These are phyloP conservation scores for Myotis myotis DNA, from an alignment of 2,797 vertebrate species.

Conservation along the genomic window DNA sequence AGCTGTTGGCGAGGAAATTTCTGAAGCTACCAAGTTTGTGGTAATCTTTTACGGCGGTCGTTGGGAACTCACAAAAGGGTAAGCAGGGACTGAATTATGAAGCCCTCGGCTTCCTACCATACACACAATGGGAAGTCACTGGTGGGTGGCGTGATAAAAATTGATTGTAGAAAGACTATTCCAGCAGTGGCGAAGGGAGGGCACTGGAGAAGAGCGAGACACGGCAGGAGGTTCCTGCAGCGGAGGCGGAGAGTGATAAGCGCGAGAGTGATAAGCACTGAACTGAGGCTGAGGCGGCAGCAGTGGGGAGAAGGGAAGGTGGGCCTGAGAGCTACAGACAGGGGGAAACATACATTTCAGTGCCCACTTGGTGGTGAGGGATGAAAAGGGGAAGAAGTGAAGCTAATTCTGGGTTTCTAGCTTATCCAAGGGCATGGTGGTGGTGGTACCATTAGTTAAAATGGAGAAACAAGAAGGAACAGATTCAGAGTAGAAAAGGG, in stretches of 20 bases:
- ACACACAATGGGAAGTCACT: not conserved
- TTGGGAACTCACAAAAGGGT: not conserved
- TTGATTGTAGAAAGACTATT: not conserved
- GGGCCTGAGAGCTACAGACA: not conserved
- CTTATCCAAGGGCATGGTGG: not conserved
- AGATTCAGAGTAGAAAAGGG: not conserved
- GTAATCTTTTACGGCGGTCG: not conserved
- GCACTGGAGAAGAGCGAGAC: fast-evolving
- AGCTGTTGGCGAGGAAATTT: not conserved
- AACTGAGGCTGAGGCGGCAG: not conserved
- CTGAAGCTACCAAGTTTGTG: not conserved
- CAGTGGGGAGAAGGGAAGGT: not conserved
- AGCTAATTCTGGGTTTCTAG: not conserved
- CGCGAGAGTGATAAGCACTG: no score
- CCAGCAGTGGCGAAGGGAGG: not conserved
- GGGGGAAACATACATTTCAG: not conserved
- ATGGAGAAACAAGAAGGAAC: not conserved
- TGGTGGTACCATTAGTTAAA: not conserved
- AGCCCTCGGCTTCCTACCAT: not conserved
- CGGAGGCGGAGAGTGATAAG: not conserved
- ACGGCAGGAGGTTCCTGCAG: not conserved
- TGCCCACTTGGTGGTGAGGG: not conserved
- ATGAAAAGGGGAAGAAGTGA: not conserved
- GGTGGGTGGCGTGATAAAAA: not conserved
- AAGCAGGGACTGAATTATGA: not conserved